These are phyloP conservation scores for Pituophis catenifer DNA, from an alignment of 2,113 vertebrate genomes.

Conservation along the genomic window DNA sequence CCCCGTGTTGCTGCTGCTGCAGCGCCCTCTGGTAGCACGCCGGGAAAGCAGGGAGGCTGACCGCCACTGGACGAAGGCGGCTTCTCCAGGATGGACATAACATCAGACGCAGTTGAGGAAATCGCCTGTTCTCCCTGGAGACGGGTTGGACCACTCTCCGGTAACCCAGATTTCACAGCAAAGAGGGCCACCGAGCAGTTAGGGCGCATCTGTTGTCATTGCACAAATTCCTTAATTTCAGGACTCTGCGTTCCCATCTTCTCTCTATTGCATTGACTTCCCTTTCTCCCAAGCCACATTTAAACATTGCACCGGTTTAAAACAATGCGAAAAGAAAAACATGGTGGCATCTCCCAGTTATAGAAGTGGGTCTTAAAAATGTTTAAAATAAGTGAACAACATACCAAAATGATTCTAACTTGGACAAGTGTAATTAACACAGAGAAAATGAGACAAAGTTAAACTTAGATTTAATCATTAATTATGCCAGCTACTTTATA, in stretches of 20 bases:
- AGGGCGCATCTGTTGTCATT: neutral
- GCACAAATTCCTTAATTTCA: neutral
- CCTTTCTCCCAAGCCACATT: neutral
- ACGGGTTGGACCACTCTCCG: neutral
- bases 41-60: no score
- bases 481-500: neutral
- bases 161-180: neutral
- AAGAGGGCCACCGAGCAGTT: neutral
- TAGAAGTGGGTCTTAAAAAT: neutral
- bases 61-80: neutral
- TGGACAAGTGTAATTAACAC: neutral
- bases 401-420: neutral
- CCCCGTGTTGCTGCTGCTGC: neutral
- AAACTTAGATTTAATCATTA: neutral
- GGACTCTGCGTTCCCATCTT: neutral
- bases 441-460: neutral
- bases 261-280: neutral
- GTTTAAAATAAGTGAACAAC: neutral
- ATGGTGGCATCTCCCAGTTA: neutral
- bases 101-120: neutral
- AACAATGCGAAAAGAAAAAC: neutral
- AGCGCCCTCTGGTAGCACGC: neutral
- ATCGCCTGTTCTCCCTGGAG: neutral
- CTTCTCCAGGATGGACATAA: neutral
- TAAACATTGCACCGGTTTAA: neutral